A percentile compares a stretch with the other conserved stretches of the same genome.
These are phyloP conservation scores for Aethina tumida DNA, from an alignment of 1,140 invertebrate species.

Conservation along the genomic window DNA sequence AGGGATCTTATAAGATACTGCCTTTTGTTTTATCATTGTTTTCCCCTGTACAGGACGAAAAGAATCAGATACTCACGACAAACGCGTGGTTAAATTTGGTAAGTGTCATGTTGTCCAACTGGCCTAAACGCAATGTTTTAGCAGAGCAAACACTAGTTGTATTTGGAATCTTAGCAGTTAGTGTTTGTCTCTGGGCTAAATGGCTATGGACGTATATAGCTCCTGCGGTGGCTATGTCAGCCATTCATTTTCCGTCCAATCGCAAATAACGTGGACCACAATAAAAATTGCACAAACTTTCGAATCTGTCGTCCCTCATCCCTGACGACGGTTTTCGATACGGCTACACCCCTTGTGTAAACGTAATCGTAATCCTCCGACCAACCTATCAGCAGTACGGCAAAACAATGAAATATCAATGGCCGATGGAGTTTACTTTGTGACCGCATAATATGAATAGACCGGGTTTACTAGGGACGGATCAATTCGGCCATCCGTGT, in stretches of 20 bases:
- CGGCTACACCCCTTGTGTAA: too few relatives aligned
- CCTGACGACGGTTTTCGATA: too few relatives aligned
- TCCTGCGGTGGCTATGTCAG: conserved; percentile 11
- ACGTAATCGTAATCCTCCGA: too few relatives aligned
- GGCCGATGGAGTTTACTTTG: too few relatives aligned
- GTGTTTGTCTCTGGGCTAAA: conserved; percentile 31
- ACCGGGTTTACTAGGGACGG: too few relatives aligned
- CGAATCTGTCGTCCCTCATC: too few relatives aligned
- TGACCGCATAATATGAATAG: too few relatives aligned
- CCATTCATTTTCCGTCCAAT: conserved; percentile 7
- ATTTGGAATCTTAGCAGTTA: conserved; percentile 16
- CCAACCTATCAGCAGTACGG: too few relatives aligned
- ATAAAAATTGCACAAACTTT: too few relatives aligned
- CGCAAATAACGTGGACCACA: neutral
- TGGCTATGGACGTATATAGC: conserved; percentile 34
- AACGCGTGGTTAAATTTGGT: conserved; percentile 96
- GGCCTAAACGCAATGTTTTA: conserved; percentile 31
- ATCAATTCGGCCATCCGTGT: too few relatives aligned
- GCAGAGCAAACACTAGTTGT: conserved; percentile 25
- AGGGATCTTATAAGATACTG: conserved; percentile 15
- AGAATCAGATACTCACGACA: conserved; percentile 70
- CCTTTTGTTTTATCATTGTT: conserved; percentile 32
- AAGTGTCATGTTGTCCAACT: conserved; percentile 56
- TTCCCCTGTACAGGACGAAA: conserved; percentile 55
- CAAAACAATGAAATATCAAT: too few relatives aligned